Conservation (phyloP, 2,888 invertebrate species). For the Trachelus iudaicus region DNA sequence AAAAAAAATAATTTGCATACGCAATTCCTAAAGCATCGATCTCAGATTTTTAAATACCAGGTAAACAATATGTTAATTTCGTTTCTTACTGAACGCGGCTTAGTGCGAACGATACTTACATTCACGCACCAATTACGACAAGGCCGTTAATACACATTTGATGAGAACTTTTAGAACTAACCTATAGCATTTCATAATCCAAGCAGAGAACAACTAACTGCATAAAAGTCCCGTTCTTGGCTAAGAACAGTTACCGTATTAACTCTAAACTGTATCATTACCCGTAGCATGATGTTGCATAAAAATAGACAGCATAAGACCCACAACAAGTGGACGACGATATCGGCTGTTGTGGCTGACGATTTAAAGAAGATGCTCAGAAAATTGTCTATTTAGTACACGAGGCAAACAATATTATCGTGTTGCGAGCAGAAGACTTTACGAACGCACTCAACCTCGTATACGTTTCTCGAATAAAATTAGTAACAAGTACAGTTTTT, state of each 20-base stretch:
- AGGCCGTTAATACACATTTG: slow-evolving; percentile 30
- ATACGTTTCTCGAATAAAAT: no score
- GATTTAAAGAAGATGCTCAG: background rate
- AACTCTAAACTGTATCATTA: background rate
- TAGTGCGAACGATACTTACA: slow-evolving; percentile 21
- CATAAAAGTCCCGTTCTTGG: background rate
- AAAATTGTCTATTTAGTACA: background rate
- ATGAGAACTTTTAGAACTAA: background rate
- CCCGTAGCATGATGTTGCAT: background rate
- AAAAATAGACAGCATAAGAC: background rate
- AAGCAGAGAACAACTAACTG: background rate
- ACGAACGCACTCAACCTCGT: background rate
- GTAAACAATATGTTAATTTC: background rate
- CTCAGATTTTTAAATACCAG: background rate
- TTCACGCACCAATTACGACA: slow-evolving; percentile 49
- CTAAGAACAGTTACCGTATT: background rate
- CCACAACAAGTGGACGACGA: background rate
- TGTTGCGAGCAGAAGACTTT: background rate
- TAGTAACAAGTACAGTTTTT: no score
- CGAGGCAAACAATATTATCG: background rate
- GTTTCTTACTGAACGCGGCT: background rate
- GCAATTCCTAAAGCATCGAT: background rate
- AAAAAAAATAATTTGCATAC: background rate
- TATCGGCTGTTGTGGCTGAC: background rate
- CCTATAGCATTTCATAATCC: background rate